These are phyloP conservation scores for Athalia cordata DNA, from an alignment of 2,888 invertebrate species.

Conservation along the genomic window DNA sequence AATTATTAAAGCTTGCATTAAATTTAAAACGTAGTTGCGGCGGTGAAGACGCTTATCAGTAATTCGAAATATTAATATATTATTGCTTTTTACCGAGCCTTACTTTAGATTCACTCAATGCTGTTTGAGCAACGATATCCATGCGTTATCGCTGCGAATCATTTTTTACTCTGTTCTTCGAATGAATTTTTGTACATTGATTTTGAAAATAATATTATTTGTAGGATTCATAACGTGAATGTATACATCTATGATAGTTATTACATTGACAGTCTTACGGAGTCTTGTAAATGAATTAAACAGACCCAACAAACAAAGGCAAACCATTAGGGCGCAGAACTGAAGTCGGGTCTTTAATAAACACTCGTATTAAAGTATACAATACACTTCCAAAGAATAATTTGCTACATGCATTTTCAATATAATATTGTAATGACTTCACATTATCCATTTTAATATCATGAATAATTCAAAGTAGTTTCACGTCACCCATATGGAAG, in stretches of 20 bases:
- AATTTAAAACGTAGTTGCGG: conserved; percentile 20
- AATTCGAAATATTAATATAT: conserved; percentile 13
- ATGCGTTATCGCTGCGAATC: not conserved
- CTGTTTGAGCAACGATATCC: not conserved
- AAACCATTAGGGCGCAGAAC: not conserved
- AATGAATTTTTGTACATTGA: conserved; percentile 14
- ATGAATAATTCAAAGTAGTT: conserved; percentile 21
- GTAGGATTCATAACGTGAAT: conserved; percentile 21
- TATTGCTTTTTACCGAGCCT: conserved; percentile 18
- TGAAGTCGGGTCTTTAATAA: conserved; percentile 8
- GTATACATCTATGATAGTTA: not conserved
- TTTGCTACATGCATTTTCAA: conserved; percentile 13
- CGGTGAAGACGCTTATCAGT: conserved; percentile 16
- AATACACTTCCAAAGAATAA: conserved; percentile 36
- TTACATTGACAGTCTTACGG: conserved; percentile 6
- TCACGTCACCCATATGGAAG: conserved; percentile 21
- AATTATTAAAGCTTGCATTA: conserved; percentile 14
- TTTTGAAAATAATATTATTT: conserved; percentile 22
- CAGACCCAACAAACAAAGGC: conserved; percentile 5
- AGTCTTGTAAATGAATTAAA: not conserved
- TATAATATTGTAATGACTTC: not conserved
- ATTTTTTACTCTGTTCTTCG: not conserved
- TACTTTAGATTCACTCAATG: not conserved
- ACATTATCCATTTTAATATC: conserved; percentile 8
- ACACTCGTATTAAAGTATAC: conserved; percentile 4